These are phyloP conservation scores for Megalonaias nervosa DNA, from an alignment of 1,140 invertebrate genomes.

Conservation along the genomic window DNA sequence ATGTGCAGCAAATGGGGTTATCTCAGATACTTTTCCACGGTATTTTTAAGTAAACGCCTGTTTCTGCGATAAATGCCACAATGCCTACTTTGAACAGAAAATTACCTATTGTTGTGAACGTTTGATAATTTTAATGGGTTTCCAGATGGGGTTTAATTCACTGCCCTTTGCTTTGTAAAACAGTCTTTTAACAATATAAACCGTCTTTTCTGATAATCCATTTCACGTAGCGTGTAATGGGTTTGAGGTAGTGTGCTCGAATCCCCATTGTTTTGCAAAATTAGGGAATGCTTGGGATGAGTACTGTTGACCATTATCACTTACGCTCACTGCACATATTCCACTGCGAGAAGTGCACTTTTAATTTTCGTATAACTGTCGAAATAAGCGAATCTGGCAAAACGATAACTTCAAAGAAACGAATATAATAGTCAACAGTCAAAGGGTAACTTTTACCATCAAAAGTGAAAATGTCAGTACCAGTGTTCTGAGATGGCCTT, in stretches of 20 bases:
- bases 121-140: too few species aligned
- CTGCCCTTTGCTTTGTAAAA: too few species aligned
- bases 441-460: neutral
- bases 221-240: neutral
- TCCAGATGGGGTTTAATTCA: too few species aligned
- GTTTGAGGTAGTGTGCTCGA: slow-evolving; percentile 2
- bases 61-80: too few species aligned
- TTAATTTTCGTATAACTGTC: neutral
- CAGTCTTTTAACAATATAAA: too few species aligned
- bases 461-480: neutral
- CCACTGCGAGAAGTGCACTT: too few species aligned
- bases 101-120: too few species aligned
- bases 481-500: slow-evolving; percentile 8
- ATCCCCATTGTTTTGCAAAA: slow-evolving; percentile 5
- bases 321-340: neutral
- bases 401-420: slow-evolving; percentile 4
- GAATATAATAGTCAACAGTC: neutral
- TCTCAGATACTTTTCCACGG: too few species aligned
- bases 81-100: too few species aligned
- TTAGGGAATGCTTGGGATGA: neutral
- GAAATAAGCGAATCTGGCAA: neutral
- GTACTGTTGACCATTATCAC: neutral
- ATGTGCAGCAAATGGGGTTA: too few species aligned
- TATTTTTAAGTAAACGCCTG: too few species aligned
- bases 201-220: too few species aligned